Evolutionary conservation across 2,888 invertebrate species (phyloP), one percentile per base, ranked within the genome.

Genomic region (Steinernema carpocapsae): DNA sequence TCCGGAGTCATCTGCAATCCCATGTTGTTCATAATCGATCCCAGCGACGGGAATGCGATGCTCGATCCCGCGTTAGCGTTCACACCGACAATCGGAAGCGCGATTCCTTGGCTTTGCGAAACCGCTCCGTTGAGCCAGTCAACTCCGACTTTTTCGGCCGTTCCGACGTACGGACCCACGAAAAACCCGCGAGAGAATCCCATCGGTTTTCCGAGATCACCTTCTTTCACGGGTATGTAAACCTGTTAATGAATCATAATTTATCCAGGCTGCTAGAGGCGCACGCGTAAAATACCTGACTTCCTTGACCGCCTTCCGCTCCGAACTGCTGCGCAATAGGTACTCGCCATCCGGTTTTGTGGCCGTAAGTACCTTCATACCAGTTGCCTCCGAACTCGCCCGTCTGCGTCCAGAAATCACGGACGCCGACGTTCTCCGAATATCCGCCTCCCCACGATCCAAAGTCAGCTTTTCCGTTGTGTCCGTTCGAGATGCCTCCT

Each of bases 61-160:
- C 79, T 78, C 4, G 82, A 78, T 24, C 84, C 84, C 1, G 80
- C 79, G 72, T 82, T 82, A 46, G 83, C 84, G n/a, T 79, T 80
- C 2, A 84, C 81, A 14, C 84, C 84, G n/a, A 83, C 80, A 32
- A 84, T 77, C 3, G 84, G 84, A 10, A 83, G 77, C 10, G 83
- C 80, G 45, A 84, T 76, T 0, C 83, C 84, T 78, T 82, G 74
- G 24, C 82, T 81, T 71, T 77, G 79, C 0, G 78, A 78, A 7
- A 84, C 84, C 71, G 83, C 84, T 22, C 84, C 84, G 52, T 84
- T 83, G 42, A 82, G 71, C 84, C 84, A 84, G 64, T 84, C 84
- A 22, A 84, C 80, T n/a, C 84, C 84, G 24, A 84, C 82, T 42
- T 78, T 73, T 32, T 84, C 84, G 14, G 84, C 82, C 17, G 82